These are phyloP conservation scores for Cerastoderma edule DNA, from an alignment of 2,888 invertebrate species.

Conservation along the genomic window DNA sequence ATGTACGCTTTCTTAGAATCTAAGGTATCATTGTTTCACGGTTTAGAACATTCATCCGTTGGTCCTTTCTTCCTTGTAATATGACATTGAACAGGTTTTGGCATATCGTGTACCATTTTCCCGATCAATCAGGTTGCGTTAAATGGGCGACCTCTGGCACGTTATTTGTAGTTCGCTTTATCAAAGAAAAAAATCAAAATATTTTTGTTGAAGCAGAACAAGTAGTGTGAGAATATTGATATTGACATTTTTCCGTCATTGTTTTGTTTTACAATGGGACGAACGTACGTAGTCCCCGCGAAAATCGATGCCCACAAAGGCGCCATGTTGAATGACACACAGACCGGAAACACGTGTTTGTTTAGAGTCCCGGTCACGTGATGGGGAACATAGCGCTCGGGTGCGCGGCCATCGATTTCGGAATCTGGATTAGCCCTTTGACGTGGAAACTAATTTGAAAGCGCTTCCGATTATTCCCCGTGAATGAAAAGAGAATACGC, in stretches of 20 bases:
- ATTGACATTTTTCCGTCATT: constrained; percentile 24
- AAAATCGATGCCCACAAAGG: constrained; percentile 50
- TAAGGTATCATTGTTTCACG: no score
- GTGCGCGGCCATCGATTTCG: constrained; percentile 57
- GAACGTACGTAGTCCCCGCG: constrained; percentile 8
- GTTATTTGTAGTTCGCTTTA: constrained; percentile 16
- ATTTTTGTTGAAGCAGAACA: constrained; percentile 19
- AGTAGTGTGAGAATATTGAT: constrained; percentile 25
- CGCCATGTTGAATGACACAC: constrained; percentile 54
- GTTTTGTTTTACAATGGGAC: constrained; percentile 20
- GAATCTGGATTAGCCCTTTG: constrained; percentile 60
- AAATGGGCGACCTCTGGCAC: no score
- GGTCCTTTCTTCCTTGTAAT: no score
- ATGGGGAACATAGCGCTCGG: constrained; percentile 46
- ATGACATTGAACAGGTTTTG: no score
- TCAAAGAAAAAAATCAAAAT: constrained; percentile 18
- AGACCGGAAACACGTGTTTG: constrained; percentile 65
- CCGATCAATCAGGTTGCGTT: no score
- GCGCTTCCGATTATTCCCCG: constrained; percentile 54
- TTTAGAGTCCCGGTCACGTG: constrained; percentile 61
- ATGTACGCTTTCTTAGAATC: no score
- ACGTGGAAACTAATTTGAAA: constrained; percentile 59
- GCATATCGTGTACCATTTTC: no score
- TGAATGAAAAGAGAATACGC: constrained; percentile 51
- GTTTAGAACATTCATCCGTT: no score